Base-by-base conservation (phyloP, 2,888 invertebrate genomes). In the Luffia ferchaultella region DNA sequence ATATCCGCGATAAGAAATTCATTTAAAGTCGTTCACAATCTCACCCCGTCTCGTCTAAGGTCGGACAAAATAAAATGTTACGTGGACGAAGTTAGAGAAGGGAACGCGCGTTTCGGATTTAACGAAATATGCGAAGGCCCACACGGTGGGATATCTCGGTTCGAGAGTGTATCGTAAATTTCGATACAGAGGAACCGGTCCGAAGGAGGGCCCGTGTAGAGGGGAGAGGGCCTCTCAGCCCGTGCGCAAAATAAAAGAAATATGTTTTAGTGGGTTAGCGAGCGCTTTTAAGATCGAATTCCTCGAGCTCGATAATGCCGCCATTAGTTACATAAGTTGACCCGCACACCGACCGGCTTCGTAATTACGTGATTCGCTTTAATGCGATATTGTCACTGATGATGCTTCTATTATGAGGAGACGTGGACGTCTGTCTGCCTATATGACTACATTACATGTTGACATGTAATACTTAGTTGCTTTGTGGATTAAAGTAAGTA, bases 231-330 rank as follows among this genome's bases (percentile, higher is more conserved):
- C 64, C 60, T 62, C 61, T 57, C 55, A 54, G 57, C 46, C 62
- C 57, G 70, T 65, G 61, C 60, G 74, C 78, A 78, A 79, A 80
- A 79, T 79, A 82, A 82, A 80, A 80, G 77, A 79, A 80, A 80
- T 82, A 78, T 78, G 75, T 80, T 82, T 83, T 82, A 82, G 80
- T 83, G 76, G 82, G 82, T 82, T 82, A 83, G 76, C 76, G 66
- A 78, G 76, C 72, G 70, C 77, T 76, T 79, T 80, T 76, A 78
- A 75, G 77, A 76, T 76, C 74, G 70, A 70, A 76, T 76, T 76
- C 74, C 73, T 67, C 62, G 56, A 65, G 60, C 59, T 57, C 67
- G 74, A 78, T 80, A 76, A 76, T 73, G 68, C 73, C 62, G 66
- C 73, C 75, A 74, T 77, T 74, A 74, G 74, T 78, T 77, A 76